Evolutionary conservation across 2,113 vertebrate genomes (phyloP), one percentile per base, ranked within the genome.

Genomic region (Neogobius melanostomus): DNA sequence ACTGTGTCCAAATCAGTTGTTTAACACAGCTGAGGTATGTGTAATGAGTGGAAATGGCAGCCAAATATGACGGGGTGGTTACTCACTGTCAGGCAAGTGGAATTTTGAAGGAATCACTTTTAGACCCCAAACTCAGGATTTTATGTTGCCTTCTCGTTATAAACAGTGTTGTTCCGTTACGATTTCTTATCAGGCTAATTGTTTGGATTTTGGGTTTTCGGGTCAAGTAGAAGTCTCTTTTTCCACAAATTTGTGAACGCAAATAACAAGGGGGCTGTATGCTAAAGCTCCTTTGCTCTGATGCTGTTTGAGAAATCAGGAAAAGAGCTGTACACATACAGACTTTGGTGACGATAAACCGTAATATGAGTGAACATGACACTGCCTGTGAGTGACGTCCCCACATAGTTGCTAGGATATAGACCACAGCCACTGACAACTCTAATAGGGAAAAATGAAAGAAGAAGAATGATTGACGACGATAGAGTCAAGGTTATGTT

Each of bases 1-100:
- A 80, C 77, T 64, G 76, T 80, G 63, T 71, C 53, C 48, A 54
- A 76, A 82, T 46, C 68, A 68, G 54, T 52, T 74, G 16, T 78
- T 79, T 72, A 80, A 70, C 74, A 56, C 64, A 14, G 72, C 71
- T 76, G 51, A 71, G 67, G 75, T 72, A 62, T 80, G 60, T 17
- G 63, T 71, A 80, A 80, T 68, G 52, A 66, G 57, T 42, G 3
- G 15, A 68, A 75, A 80, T 71, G 64, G 56, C 66, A 68, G 66
- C 28, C 47, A 51, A 77, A 79, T 70, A 62, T 74, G 66, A 64
- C 53, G 59, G 67, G 67, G 63, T 16, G 65, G 62, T 74, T 45
- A 74, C 67, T 74, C 66, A 63, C 50, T 71, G 56, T 14, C 60
- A 50, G 48, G 11, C 21, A 69, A 69, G 69, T 72, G 59, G 36